Percentiles rank a stretch among this genome's conserved stretches.
phyloP scores from a whole-genome alignment of 1,140 invertebrate genomes.

The Drosophila micromelanica region DNA sequence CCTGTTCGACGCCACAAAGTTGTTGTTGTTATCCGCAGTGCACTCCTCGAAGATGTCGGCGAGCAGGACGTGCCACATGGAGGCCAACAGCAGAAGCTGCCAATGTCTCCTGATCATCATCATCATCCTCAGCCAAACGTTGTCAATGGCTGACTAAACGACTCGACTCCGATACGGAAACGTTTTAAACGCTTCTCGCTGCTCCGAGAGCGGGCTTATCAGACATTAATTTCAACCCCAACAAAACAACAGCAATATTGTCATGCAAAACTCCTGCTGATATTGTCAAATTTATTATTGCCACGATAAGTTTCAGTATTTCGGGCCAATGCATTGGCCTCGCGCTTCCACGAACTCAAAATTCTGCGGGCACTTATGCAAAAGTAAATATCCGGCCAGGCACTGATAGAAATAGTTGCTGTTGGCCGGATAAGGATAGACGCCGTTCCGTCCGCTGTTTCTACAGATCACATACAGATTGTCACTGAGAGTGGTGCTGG shows the following conservation, averaged over 20 bases:
- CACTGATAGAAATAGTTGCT: slow-evolving; percentile 71
- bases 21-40: slow-evolving; percentile 20
- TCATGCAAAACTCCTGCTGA: slow-evolving; percentile 35
- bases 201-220: slow-evolving; percentile 31
- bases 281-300: slow-evolving; percentile 20
- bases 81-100: not conserved
- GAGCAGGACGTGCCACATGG: not conserved
- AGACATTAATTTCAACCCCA: slow-evolving; percentile 27
- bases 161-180: not conserved
- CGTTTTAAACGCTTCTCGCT: slow-evolving; percentile 20
- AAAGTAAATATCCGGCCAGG: slow-evolving; percentile 49
- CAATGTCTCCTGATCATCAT: no score
- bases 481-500: not conserved
- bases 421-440: slow-evolving; percentile 70
- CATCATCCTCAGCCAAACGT: slow-evolving; percentile 9
- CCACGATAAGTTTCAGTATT: not conserved
- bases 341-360: slow-evolving; percentile 50
- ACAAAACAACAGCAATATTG: slow-evolving; percentile 10
- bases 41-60: slow-evolving; percentile 66
- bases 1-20: slow-evolving; percentile 55
- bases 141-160: slow-evolving; percentile 25
- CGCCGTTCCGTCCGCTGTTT: slow-evolving; percentile 34
- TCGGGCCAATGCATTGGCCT: slow-evolving; percentile 45
- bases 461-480: slow-evolving; percentile 46
- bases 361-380: slow-evolving; percentile 69